These are phyloP conservation scores for Teleopsis dalmanni DNA, from an alignment of 1,140 invertebrate species.

Conservation along the genomic window DNA sequence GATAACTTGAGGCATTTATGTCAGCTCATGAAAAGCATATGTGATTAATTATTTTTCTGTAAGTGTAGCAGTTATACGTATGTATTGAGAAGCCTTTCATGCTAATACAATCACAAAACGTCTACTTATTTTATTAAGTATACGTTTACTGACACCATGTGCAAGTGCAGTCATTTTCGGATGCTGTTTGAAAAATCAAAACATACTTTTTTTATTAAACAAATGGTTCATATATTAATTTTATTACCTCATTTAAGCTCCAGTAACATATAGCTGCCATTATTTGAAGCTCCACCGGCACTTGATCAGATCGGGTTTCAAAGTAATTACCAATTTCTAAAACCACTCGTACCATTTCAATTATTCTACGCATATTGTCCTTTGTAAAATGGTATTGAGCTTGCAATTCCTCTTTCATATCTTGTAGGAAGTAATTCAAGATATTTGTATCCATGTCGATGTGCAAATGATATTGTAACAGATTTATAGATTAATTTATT, in stretches of 20 bases:
- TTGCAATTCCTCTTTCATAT: slow-evolving; percentile 26
- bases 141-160: slow-evolving; percentile 26
- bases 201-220: neutral
- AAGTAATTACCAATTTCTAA: slow-evolving; percentile 28
- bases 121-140: slow-evolving; percentile 28
- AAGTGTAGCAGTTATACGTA: slow-evolving; percentile 32
- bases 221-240: neutral
- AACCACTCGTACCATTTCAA: slow-evolving; percentile 35
- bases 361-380: slow-evolving; percentile 29
- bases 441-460: no score
- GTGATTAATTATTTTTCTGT: slow-evolving; percentile 32
- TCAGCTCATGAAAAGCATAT: slow-evolving; percentile 26
- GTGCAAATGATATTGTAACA: no score
- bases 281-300: slow-evolving; percentile 32
- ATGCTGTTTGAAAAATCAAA: slow-evolving; percentile 18
- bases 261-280: slow-evolving; percentile 27
- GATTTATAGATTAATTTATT: no score
- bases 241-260: slow-evolving; percentile 30
- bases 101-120: slow-evolving; percentile 29
- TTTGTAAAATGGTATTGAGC: slow-evolving; percentile 31
- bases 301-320: slow-evolving; percentile 24
- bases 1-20: slow-evolving; percentile 35
- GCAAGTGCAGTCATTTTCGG: slow-evolving; percentile 24
- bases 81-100: slow-evolving; percentile 31
- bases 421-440: no score